phyloP scores from a whole-genome alignment of 2,888 invertebrate species.

The Noctuana brunneofusca region DNA sequence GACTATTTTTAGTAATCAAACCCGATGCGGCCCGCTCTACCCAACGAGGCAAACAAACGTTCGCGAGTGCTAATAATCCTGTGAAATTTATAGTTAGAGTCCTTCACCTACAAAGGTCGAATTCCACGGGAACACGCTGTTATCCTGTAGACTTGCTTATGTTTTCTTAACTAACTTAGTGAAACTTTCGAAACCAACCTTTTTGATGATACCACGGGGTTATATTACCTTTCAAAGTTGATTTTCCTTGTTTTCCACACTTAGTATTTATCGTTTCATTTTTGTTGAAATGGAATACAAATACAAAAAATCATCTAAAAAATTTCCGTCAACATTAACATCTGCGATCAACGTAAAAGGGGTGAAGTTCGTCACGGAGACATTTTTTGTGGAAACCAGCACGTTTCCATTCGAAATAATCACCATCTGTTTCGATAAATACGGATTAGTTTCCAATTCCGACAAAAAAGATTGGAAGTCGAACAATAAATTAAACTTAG shows the following conservation, averaged over 20 bases:
- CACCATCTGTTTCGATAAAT: constrained; percentile 59
- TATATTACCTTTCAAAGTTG: too few species aligned
- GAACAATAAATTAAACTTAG: constrained; percentile 60
- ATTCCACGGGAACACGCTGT: constrained; percentile 20
- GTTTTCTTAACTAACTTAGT: constrained; percentile 12
- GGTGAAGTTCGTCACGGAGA: too few species aligned
- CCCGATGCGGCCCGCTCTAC: constrained; percentile 60
- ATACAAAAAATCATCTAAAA: too few species aligned
- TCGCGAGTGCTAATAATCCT: constrained; percentile 54
- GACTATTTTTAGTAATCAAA: constrained; percentile 79
- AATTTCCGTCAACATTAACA: neutral
- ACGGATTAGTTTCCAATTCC: constrained; percentile 58
- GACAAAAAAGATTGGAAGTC: constrained; percentile 54
- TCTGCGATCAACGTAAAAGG: neutral
- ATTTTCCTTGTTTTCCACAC: neutral
- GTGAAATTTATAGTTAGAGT: constrained; percentile 40
- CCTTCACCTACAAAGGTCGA: constrained; percentile 25
- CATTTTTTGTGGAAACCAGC: constrained; percentile 42
- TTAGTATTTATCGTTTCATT: neutral
- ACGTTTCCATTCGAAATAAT: constrained; percentile 56
- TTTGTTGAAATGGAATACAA: too few species aligned
- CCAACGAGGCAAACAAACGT: constrained; percentile 57
- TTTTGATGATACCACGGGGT: too few species aligned
- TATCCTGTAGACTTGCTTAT: neutral
- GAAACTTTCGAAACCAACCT: too few species aligned